Percentiles rank a stretch among this genome's conserved stretches.
phyloP scores from a whole-genome alignment of 2,113 vertebrate species.

The Acinonyx jubatus region DNA sequence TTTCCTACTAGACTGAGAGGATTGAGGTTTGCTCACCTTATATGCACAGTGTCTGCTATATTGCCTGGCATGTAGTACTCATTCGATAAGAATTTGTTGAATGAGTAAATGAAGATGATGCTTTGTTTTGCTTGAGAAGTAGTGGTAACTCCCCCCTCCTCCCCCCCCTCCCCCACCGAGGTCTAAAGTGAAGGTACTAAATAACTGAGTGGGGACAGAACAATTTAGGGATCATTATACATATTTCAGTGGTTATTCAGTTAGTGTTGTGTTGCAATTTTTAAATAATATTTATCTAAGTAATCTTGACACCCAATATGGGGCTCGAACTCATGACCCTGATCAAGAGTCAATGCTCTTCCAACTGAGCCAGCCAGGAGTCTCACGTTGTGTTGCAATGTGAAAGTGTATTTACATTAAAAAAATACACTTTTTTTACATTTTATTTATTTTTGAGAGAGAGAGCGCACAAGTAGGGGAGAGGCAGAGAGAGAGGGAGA shows the following conservation, averaged over 20 bases:
- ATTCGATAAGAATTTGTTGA: background rate
- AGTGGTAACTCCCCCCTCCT: background rate
- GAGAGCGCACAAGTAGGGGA: no score
- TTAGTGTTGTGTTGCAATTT: background rate
- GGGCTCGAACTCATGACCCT: background rate
- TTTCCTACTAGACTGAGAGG: background rate
- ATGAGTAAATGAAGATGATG: conserved; percentile 1
- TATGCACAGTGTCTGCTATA: background rate
- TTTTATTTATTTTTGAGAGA: no score
- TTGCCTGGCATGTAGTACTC: background rate
- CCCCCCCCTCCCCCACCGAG: background rate
- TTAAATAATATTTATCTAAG: background rate
- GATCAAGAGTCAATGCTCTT: background rate
- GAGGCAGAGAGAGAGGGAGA: no score
- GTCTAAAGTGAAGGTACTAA: background rate
- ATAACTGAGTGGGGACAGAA: background rate
- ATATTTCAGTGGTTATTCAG: background rate
- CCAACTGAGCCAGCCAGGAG: background rate
- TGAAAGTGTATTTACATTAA: background rate
- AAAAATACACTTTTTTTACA: no score
- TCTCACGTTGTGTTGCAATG: background rate
- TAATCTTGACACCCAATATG: background rate
- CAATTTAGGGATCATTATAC: no score
- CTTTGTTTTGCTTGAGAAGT: conserved; percentile 12
- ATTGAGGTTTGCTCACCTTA: background rate